Evolutionary conservation across 2,888 invertebrate genomes (phyloP).

Genomic region (Cantharis rustica): DNA sequence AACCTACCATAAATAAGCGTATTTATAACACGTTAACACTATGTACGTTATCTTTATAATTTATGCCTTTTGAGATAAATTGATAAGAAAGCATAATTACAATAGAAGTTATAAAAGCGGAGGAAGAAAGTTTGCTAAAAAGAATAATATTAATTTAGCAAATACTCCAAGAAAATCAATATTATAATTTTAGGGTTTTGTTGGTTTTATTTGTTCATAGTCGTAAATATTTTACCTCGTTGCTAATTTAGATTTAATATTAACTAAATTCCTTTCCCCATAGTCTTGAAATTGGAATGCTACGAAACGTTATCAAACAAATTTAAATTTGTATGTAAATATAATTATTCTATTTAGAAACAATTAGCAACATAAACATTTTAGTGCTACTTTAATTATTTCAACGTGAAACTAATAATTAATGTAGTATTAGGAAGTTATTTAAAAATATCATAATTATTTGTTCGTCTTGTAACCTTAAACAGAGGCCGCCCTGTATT

Average conservation of each 20-base stretch:
- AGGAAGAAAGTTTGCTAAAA: neutral
- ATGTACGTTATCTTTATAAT: neutral
- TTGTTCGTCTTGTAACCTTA: no score
- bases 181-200: neutral
- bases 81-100: neutral
- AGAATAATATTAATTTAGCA: neutral
- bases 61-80: neutral
- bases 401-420: neutral
- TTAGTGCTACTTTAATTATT: neutral
- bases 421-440: no score
- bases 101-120: neutral
- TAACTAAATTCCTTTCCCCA: neutral
- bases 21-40: neutral
- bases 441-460: no score
- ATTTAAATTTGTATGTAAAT: neutral
- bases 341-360: neutral
- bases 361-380: neutral
- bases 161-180: neutral
- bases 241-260: neutral
- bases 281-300: neutral
- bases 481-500: neutral
- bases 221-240: neutral
- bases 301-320: neutral
- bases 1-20: neutral
- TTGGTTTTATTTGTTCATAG: neutral